Conservation (phyloP, 2,113 vertebrate genomes). For the Alligator mississippiensis region DNA sequence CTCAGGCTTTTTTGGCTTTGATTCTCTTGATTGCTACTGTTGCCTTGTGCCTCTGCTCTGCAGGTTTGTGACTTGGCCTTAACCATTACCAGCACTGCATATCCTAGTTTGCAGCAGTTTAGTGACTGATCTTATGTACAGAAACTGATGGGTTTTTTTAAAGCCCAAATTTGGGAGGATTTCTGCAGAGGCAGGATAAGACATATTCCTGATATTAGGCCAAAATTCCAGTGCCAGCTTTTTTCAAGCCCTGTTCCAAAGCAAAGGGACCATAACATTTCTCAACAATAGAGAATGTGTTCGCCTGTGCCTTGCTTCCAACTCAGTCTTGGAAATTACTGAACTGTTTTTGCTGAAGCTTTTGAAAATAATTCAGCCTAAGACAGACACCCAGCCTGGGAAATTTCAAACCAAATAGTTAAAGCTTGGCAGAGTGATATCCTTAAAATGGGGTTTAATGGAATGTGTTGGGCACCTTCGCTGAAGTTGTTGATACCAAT, state of each 20-base stretch:
- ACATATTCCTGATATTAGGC: not conserved
- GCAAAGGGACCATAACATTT: not conserved
- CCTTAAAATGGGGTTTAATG: not conserved
- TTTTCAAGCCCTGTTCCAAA: not conserved
- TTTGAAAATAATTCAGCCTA: conserved; percentile 52
- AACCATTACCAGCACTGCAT: no score
- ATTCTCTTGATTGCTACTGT: no score
- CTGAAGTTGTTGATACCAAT: conserved; percentile 15
- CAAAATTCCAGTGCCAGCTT: not conserved
- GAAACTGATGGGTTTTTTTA: no score
- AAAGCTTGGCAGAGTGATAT: conserved; percentile 39
- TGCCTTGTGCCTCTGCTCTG: no score
- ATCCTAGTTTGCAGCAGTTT: no score
- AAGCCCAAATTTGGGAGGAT: not conserved
- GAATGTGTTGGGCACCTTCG: not conserved
- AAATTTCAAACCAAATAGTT: conserved; percentile 49
- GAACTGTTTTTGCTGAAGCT: conserved; percentile 16
- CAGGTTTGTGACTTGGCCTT: not conserved
- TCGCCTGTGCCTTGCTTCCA: conserved; percentile 1
- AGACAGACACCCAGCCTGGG: conserved; percentile 44
- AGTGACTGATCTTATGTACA: no score
- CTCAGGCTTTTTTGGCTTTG: not conserved
- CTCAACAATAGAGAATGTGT: not conserved
- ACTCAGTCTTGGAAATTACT: conserved; percentile 17
- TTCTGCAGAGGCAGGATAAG: not conserved